Evolutionary conservation across 2,113 vertebrate species (phyloP).

Genomic region (Paradisaea rubra): DNA sequence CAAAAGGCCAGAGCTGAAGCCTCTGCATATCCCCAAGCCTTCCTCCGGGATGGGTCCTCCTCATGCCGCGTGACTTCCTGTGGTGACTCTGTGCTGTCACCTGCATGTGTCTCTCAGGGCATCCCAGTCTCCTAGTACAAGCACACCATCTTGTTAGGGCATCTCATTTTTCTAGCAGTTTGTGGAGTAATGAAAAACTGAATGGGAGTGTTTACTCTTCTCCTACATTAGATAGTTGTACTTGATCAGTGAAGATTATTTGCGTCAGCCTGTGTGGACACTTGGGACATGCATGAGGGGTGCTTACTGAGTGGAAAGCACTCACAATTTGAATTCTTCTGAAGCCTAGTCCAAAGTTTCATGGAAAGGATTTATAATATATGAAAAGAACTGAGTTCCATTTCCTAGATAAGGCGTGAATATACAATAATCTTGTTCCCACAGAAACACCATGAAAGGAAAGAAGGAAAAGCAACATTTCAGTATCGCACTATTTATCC

Average conservation of each 20-base stretch:
- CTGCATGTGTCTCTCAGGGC: not conserved
- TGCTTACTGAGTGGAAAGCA: not conserved
- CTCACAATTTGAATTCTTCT: not conserved
- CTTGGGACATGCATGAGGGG: fast-evolving
- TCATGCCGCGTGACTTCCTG: fast-evolving
- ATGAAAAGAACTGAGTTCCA: not conserved
- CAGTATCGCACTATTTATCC: not conserved
- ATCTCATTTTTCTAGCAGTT: not conserved
- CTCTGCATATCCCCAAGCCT: not conserved
- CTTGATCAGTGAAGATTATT: not conserved
- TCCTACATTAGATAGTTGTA: fast-evolving
- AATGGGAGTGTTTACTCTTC: not conserved
- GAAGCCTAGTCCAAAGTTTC: not conserved
- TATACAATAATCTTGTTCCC: not conserved
- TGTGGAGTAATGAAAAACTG: not conserved
- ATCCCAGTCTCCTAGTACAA: not conserved
- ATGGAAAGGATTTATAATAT: not conserved
- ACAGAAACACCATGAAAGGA: not conserved
- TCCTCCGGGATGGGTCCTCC: not conserved
- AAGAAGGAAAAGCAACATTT: not conserved
- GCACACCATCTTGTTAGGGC: not conserved
- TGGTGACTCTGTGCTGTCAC: not conserved
- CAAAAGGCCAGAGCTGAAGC: not conserved
- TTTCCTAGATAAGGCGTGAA: not conserved
- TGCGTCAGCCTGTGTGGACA: not conserved